Evolutionary conservation across 1,140 invertebrate species (phyloP), one percentile per base, ranked within the genome.

Genomic region (Tetragonula clypearis): DNA sequence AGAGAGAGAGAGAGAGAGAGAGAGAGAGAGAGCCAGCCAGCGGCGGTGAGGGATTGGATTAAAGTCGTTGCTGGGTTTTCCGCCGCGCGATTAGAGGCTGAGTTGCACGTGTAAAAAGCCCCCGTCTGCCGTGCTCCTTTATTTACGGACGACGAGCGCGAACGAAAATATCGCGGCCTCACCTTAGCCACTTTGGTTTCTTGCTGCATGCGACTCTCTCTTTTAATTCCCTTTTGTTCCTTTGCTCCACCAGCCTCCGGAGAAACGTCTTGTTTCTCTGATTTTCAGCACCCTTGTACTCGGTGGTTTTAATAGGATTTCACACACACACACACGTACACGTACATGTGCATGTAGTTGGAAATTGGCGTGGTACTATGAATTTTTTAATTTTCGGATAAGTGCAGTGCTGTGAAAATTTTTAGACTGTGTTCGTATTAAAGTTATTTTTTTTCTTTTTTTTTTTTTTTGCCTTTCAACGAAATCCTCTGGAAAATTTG

Each of bases 51-150:
- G 30, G 23, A 49, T n/a, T 6, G 82, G 82, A 84, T 84, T 84
- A 84, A 30, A 65, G 30, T 60, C 26, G 75, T 78, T 69, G 23
- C 35, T 19, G 66, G 75, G 65, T 69, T 77, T 78, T 41, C 21
- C 35, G 19, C 19, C 74, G 8, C 41, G 62, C 72, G 81, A 82
- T 82, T 77, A 77, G 35, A 65, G 26, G 9, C 41, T 75, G 56
- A 9, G 55, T 73, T 30, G 35, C 41, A 8, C n/a, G 62, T 2
- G 68, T 71, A 55, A 41, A 23, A 53, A 55, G n/a, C 41, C 41
- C 41, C 9, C 6, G 6, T 49, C 8, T 35, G 2, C 35, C 0
- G 23, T 41, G n/a, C n/a, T 30, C 55, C 19, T 71, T 71, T 71
- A 71, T 71, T 71, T 71, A 23, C 35, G 68, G 11, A 14, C 21